Conservation (phyloP, 2,797 vertebrate species). For the Acropternis orthonyx region DNA sequence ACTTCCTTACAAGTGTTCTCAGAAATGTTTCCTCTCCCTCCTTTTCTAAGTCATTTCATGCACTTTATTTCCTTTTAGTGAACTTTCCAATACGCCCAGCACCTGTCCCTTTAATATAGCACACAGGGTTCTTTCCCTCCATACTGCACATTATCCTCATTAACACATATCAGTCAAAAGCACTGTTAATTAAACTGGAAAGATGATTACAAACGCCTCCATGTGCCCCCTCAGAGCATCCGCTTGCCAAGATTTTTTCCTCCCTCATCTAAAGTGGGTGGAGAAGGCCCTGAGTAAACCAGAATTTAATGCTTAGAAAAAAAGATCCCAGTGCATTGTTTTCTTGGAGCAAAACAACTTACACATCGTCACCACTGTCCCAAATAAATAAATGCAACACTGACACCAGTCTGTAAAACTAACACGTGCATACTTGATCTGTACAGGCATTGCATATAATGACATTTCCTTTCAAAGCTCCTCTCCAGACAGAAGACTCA, state of each 20-base stretch:
- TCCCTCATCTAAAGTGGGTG: constrained; percentile 59
- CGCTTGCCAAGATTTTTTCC: constrained; percentile 54
- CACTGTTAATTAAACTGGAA: constrained; percentile 59
- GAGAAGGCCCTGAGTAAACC: constrained; percentile 58
- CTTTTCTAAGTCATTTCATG: not conserved
- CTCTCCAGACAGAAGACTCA: constrained; percentile 49
- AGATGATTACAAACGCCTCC: constrained; percentile 62
- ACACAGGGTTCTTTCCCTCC: constrained; percentile 61
- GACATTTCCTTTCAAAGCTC: constrained; percentile 53
- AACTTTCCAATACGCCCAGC: constrained; percentile 65
- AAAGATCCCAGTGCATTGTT: constrained; percentile 44
- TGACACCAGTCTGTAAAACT: constrained; percentile 65
- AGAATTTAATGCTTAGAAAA: constrained; percentile 43
- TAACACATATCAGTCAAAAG: constrained; percentile 72
- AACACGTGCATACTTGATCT: constrained; percentile 63
- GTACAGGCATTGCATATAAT: constrained; percentile 4
- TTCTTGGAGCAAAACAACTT: constrained; percentile 27
- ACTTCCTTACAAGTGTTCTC: not conserved
- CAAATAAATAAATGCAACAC: constrained; percentile 54
- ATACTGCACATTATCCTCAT: constrained; percentile 71
- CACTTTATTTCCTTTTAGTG: constrained; percentile 28
- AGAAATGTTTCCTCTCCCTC: constrained; percentile 4
- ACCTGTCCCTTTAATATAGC: constrained; percentile 72
- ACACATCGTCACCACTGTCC: constrained; percentile 44
- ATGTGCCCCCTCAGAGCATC: constrained; percentile 57